Evolutionary conservation across 2,113 vertebrate genomes (phyloP), one percentile per base, ranked within the genome.

Genomic region (Dunckerocampus dactyliophorus): DNA sequence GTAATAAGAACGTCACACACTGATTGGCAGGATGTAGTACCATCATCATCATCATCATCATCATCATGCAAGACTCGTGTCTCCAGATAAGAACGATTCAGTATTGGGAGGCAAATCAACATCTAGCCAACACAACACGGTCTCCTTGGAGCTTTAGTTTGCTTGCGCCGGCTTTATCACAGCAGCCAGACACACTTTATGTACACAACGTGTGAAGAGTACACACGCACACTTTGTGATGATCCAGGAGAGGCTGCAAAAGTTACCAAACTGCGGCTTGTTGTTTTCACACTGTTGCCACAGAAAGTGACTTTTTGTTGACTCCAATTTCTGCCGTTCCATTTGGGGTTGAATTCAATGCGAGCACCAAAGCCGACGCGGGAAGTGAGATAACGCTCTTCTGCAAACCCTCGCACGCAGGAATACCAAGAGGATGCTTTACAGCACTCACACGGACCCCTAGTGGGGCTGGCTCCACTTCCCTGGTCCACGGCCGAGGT

Each of bases 101-200:
- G 42, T 13, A n/a, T 11, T 8, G 47, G 46, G 6, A 14, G n/a
- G 57, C 11, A 28, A 11, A 61, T 67, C 21, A 50, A 15, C 28
- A 63, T 54, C 34, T 19, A 0, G 52, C 42, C 55, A 42, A 43
- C 17, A 50, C 19, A 45, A 60, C 22, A 1, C 16, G 13, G 67
- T 73, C 62, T 71, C 67, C 47, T 34, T 58, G 71, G 65, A 72
- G 47, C 57, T 16, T 2, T 7, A 48, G 57, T 69, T 39, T 14
- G 17, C 39, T 43, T 59, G 42, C 51, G 46, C 31, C 17, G 19
- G 55, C 68, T 71, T 81, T 77, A 83, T 80, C 81, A 51, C 67
- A 45, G 43, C 62, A 52, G 63, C 63, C 77, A 82, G 66, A 66
- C 62, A 61, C 65, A 2, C 59, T 68, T 76, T 47, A 66, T 71